Evolutionary conservation across 2,113 vertebrate genomes (phyloP).

Genomic region (Ornithorhynchus anatinus): DNA sequence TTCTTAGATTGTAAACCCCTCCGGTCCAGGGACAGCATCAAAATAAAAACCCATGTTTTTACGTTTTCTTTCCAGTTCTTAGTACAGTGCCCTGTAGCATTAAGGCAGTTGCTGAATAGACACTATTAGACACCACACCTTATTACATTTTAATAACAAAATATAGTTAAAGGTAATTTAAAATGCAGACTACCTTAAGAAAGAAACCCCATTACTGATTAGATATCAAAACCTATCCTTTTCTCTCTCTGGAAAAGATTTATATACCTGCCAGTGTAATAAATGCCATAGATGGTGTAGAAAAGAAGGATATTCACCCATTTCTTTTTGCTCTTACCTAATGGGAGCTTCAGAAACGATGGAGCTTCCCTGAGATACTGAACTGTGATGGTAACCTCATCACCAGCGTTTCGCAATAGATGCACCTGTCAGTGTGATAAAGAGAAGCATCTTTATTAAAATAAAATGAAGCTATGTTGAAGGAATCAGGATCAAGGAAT

Average conservation of each 20-base stretch:
- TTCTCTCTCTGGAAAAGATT: neutral
- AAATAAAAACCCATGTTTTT: too few relatives aligned
- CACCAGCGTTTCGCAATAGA: conserved; percentile 89
- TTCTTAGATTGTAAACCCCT: too few relatives aligned
- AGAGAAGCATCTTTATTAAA: conserved; percentile 52
- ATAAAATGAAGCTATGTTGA: too few relatives aligned
- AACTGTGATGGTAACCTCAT: conserved; percentile 92
- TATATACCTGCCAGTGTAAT: neutral
- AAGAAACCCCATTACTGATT: neutral
- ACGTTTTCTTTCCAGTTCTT: too few relatives aligned
- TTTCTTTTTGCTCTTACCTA: conserved; percentile 77
- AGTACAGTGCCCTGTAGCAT: too few relatives aligned
- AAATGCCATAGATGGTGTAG: neutral
- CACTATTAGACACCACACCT: too few relatives aligned
- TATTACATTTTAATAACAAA: neutral
- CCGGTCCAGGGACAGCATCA: too few relatives aligned
- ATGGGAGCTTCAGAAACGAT: conserved; percentile 92
- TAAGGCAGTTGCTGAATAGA: too few relatives aligned
- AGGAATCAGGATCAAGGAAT: too few relatives aligned
- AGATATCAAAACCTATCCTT: neutral
- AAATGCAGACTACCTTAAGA: too few relatives aligned
- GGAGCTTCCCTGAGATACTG: conserved; percentile 93
- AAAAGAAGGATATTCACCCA: conserved; percentile 20
- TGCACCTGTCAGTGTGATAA: conserved; percentile 81
- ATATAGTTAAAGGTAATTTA: neutral